Conservation (phyloP, 2,888 invertebrate species). For the Poecilus cupreus region DNA sequence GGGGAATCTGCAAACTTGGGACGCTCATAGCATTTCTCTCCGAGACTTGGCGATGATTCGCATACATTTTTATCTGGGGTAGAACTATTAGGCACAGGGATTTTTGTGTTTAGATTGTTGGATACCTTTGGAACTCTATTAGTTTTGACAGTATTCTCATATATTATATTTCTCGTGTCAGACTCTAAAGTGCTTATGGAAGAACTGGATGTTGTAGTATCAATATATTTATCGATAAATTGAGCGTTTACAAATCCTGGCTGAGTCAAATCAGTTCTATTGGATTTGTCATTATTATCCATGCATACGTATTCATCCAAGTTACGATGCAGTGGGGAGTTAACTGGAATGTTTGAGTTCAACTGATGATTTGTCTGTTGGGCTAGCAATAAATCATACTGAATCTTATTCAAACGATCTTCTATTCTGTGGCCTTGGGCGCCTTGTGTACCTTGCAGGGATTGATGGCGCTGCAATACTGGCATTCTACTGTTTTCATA, state of each 20-base stretch:
- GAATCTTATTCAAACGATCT: conserved; percentile 47
- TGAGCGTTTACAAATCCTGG: conserved; percentile 66
- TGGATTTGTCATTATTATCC: conserved; percentile 62
- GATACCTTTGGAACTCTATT: conserved; percentile 63
- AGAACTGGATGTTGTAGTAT: conserved; percentile 68
- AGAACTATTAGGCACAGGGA: conserved; percentile 58
- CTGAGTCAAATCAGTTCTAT: conserved; percentile 60
- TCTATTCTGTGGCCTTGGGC: conserved; percentile 34
- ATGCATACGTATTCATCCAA: conserved; percentile 67
- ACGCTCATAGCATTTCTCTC: conserved; percentile 60
- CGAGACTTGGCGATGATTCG: conserved; percentile 29
- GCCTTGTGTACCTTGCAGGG: not conserved
- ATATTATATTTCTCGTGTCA: conserved; percentile 66
- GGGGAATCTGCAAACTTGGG: conserved; percentile 59
- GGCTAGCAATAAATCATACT: conserved; percentile 50
- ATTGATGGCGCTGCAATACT: conserved; percentile 25
- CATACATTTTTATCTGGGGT: conserved; percentile 53
- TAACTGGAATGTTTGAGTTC: conserved; percentile 44
- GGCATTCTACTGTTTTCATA: conserved; percentile 44
- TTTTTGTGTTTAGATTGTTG: conserved; percentile 60
- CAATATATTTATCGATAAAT: conserved; percentile 68
- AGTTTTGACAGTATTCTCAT: conserved; percentile 65
- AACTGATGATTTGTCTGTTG: conserved; percentile 55
- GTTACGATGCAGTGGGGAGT: conserved; percentile 16
- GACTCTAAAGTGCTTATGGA: conserved; percentile 70